These are phyloP conservation scores for Rhodinocichla rosea DNA, from an alignment of 2,113 vertebrate species.

Conservation along the genomic window DNA sequence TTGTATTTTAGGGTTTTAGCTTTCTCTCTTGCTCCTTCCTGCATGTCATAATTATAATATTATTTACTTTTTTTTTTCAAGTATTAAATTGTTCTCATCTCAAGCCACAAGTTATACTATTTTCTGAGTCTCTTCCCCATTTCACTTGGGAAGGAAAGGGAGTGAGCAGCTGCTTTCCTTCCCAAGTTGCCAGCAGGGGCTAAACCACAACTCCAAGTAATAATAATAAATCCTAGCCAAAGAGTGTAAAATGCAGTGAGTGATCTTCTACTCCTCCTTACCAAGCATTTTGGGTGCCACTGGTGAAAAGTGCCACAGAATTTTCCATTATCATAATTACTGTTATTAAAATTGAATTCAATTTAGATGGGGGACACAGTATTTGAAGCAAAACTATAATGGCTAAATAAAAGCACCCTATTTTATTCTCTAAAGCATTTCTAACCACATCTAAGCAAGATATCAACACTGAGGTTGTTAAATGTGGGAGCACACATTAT, in stretches of 20 bases:
- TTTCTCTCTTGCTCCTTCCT: neutral
- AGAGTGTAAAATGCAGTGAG: neutral
- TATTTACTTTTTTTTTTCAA: neutral
- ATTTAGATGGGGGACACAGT: fast-evolving
- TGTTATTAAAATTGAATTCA: neutral
- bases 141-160: neutral
- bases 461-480: neutral
- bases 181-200: neutral
- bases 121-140: neutral
- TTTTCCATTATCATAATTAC: neutral
- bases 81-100: neutral
- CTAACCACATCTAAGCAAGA: neutral
- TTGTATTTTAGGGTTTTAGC: neutral
- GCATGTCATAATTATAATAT: neutral
- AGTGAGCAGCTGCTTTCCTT: neutral
- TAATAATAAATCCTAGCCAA: neutral
- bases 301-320: neutral
- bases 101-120: neutral
- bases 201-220: neutral
- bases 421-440: neutral
- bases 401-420: neutral
- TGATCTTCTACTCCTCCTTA: neutral
- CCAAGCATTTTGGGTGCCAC: neutral
- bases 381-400: neutral
- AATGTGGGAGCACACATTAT: neutral